phyloP scores from a whole-genome alignment of 2,113 vertebrate genomes.

The Herpailurus yagouaroundi region DNA sequence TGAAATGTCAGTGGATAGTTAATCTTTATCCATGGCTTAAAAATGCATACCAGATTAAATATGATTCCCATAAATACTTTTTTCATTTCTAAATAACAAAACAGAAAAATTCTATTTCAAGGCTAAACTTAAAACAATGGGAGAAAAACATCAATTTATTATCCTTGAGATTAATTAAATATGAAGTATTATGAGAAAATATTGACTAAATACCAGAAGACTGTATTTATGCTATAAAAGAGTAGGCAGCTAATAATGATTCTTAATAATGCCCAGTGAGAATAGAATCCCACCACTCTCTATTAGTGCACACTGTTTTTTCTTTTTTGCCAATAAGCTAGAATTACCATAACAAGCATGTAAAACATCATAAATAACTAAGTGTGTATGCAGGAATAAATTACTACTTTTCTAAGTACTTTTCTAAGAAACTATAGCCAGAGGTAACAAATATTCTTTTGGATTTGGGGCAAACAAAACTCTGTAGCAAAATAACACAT shows the following conservation, averaged over 20 bases:
- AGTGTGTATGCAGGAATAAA: slow-evolving; percentile 32
- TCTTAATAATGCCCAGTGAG: slow-evolving; percentile 39
- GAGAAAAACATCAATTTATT: slow-evolving; percentile 53
- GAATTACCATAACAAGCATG: slow-evolving; percentile 29
- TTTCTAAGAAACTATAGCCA: background rate
- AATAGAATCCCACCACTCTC: background rate
- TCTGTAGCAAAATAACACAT: slow-evolving; percentile 10
- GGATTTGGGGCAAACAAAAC: background rate
- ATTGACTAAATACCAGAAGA: slow-evolving; percentile 55
- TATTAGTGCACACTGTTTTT: background rate
- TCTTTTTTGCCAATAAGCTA: slow-evolving; percentile 23
- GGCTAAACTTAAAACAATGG: slow-evolving; percentile 50
- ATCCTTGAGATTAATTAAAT: slow-evolving; percentile 75
- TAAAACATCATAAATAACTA: slow-evolving; percentile 57
- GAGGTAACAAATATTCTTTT: slow-evolving; percentile 23
- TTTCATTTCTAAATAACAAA: slow-evolving; percentile 53
- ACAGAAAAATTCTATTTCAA: slow-evolving; percentile 50
- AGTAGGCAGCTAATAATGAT: slow-evolving; percentile 42
- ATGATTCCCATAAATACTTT: slow-evolving; percentile 43
- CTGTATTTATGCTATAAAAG: slow-evolving; percentile 46
- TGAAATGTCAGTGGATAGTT: background rate
- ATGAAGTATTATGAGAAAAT: slow-evolving; percentile 58
- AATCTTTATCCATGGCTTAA: slow-evolving; percentile 57
- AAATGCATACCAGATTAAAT: slow-evolving; percentile 50
- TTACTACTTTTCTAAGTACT: slow-evolving; percentile 20